Evolutionary conservation across 2,113 vertebrate genomes (phyloP), one percentile per base, ranked within the genome.

Genomic region (Crotophaga sulcirostris): DNA sequence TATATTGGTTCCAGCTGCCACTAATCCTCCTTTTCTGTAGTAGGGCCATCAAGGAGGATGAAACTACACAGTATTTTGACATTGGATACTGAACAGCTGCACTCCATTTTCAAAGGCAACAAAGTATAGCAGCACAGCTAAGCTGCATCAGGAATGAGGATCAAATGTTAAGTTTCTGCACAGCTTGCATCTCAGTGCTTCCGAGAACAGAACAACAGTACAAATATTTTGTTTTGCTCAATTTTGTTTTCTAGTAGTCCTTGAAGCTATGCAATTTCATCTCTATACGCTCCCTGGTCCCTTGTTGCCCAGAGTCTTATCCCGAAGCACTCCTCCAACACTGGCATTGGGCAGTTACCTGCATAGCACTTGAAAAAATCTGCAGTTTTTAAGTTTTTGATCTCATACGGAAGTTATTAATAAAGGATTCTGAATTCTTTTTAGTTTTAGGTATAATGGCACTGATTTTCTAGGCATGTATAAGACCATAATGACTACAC

Each of bases 31-130:
- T 90, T 80, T 91, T 85, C 51, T 87, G 29, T 36, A 64, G 34
- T 44, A 81, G 92, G 60, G 34, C 69, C 84, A 92, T 62, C 36
- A 59, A 84, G 44, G 49, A 81, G 60, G 31, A 67, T 70, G 86
- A 93, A 92, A 90, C 55, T 87, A 89, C 73, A 78, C 20, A 83
- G 52, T 70, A 67, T 93, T 92, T 84, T 90, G 51, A 96, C 45
- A 83, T 25, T 45, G 56, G 47, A 93, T 58, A 84, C 33, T 68
- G 47, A 89, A 92, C 86, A 90, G 76, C 76, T 95, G 80, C 64
- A 92, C 38, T 31, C 29, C 69, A 84, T 95, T 90, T 96, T 84
- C 68, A 84, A 89, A 92, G 59, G 21, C 76, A 90, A 74, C 44
- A 38, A 63, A 90, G 67, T 49, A 52, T 3, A 91, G 63, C 42